Evolutionary conservation across 2,888 invertebrate genomes (phyloP).

Genomic region (Lampropteryx suffumata): DNA sequence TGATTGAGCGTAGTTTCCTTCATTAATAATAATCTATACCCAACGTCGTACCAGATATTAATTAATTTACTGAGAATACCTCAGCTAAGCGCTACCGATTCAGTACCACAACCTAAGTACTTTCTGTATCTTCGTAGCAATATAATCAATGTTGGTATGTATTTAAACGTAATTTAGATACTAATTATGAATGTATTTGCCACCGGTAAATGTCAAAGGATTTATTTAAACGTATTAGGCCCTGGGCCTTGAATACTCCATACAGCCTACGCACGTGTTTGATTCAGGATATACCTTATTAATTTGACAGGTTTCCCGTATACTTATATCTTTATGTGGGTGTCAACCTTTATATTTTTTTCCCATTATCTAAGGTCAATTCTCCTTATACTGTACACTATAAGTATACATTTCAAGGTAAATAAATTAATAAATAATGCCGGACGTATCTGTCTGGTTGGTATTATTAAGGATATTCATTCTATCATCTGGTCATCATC

Average conservation of each 20-base stretch:
- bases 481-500: no score
- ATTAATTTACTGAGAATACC: slow-evolving; percentile 30
- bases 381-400: no score
- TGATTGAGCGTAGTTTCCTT: slow-evolving; percentile 21
- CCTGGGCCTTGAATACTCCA: slow-evolving; percentile 32
- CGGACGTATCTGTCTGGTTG: no score
- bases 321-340: no score
- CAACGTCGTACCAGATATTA: slow-evolving; percentile 27
- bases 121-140: neutral
- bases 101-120: slow-evolving; percentile 2
- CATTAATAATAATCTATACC: slow-evolving; percentile 27
- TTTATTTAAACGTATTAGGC: slow-evolving; percentile 16
- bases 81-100: slow-evolving; percentile 22
- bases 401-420: no score
- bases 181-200: slow-evolving; percentile 31
- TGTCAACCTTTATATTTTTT: no score
- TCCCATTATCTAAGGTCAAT: no score
- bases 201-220: slow-evolving; percentile 21
- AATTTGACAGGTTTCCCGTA: neutral
- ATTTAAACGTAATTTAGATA: slow-evolving; percentile 27
- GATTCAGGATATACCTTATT: neutral
- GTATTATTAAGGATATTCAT: no score
- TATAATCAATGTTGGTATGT: slow-evolving; percentile 18
- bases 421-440: no score
- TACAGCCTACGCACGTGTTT: slow-evolving; percentile 22